Percentiles rank a stretch among this genome's conserved stretches.
These are phyloP conservation scores for Leuctra nigra DNA, from an alignment of 2,888 invertebrate genomes.

Conservation along the genomic window DNA sequence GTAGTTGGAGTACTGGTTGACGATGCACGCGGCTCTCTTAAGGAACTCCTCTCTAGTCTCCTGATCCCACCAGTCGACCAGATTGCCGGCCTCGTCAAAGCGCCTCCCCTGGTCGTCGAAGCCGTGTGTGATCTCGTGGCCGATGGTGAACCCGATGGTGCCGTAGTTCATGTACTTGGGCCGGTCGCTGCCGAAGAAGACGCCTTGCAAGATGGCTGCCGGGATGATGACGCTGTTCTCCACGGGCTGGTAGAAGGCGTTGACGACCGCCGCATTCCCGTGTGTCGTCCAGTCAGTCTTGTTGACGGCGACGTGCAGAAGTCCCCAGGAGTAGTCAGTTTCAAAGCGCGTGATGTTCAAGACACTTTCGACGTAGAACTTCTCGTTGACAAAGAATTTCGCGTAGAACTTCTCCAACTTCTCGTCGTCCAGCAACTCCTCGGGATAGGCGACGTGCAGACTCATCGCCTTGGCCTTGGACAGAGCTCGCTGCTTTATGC, in stretches of 20 bases:
- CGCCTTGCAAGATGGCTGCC: constrained; percentile 87
- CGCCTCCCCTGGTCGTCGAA: constrained; percentile 85
- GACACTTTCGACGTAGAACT: constrained; percentile 67
- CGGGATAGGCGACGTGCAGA: constrained; percentile 88
- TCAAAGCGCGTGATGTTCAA: constrained; percentile 73
- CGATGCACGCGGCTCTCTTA: constrained; percentile 81
- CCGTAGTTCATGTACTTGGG: constrained; percentile 91
- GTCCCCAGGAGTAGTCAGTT: constrained; percentile 69
- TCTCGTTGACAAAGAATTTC: constrained; percentile 63
- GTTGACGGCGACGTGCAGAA: constrained; percentile 70
- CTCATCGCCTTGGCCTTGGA: constrained; percentile 78
- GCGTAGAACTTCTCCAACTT: constrained; percentile 75
- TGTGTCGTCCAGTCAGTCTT: constrained; percentile 83
- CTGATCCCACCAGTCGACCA: constrained; percentile 89
- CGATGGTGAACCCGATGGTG: constrained; percentile 85
- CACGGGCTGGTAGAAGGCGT: constrained; percentile 78
- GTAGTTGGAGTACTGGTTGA: constrained; percentile 89
- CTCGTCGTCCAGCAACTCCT: constrained; percentile 73
- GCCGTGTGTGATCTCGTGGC: constrained; percentile 88
- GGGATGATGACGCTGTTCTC: constrained; percentile 89
- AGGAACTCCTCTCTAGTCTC: constrained; percentile 76
- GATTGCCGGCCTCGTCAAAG: constrained; percentile 86
- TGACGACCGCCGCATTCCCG: constrained; percentile 76
- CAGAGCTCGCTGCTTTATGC: constrained; percentile 65
- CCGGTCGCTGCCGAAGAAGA: constrained; percentile 81